These are phyloP conservation scores for Thymelicus lineola DNA, from an alignment of 2,888 invertebrate genomes.

Conservation along the genomic window DNA sequence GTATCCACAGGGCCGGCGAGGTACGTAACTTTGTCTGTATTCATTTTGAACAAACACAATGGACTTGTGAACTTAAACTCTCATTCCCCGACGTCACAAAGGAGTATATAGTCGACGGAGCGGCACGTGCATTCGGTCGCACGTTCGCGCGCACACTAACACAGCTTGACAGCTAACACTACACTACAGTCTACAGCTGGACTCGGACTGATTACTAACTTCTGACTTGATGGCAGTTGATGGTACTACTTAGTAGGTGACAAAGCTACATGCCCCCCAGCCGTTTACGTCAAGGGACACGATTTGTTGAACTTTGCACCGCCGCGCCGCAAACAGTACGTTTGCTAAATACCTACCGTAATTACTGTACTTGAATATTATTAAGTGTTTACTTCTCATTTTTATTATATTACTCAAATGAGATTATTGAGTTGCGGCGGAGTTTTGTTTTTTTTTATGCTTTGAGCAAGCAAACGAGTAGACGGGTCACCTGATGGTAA, in stretches of 20 bases:
- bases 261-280: conserved; percentile 12
- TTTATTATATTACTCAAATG: no score
- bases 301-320: conserved; percentile 61
- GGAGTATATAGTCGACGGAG: conserved; percentile 49
- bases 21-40: conserved; percentile 72
- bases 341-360: conserved; percentile 2
- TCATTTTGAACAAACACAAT: conserved; percentile 66
- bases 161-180: not conserved
- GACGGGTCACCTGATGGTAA: no score
- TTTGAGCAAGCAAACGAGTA: no score
- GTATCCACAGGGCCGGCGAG: conserved; percentile 70
- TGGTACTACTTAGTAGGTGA: not conserved
- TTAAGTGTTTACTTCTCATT: not conserved
- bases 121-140: conserved; percentile 56
- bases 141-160: conserved; percentile 63
- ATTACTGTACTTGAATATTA: not conserved
- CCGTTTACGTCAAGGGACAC: conserved; percentile 43
- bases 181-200: no score
- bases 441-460: no score
- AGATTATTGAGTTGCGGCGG: no score
- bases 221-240: conserved; percentile 9
- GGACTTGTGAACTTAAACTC: conserved; percentile 52
- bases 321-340: conserved; percentile 41
- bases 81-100: conserved; percentile 76
- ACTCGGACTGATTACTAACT: conserved; percentile 23